Conservation (phyloP, 2,113 vertebrate species). For the Anhinga anhinga region DNA sequence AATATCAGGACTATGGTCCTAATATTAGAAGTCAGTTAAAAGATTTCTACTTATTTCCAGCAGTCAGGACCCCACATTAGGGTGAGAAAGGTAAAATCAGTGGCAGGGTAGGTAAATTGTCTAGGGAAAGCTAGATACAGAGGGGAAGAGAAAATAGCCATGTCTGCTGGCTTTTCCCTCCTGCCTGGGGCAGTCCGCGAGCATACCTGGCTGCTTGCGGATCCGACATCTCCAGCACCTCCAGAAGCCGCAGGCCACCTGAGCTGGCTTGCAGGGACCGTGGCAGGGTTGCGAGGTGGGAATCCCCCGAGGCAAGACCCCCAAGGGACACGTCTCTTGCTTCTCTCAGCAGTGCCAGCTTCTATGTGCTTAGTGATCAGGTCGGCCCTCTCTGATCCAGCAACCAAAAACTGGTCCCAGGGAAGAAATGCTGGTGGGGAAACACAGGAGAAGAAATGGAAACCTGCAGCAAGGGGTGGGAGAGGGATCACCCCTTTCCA, state of each 20-base stretch:
- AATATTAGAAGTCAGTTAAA: neutral
- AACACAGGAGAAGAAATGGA: neutral
- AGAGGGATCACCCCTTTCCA: neutral
- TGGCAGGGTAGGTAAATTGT: neutral
- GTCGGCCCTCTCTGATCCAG: neutral
- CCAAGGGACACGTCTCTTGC: fast-evolving
- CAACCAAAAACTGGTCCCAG: neutral
- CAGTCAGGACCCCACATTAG: neutral
- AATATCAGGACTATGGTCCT: neutral
- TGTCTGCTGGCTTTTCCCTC: neutral
- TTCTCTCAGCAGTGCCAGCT: neutral
- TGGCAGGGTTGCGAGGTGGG: neutral
- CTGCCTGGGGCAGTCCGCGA: neutral
- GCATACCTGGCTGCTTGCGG: neutral
- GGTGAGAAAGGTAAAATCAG: neutral
- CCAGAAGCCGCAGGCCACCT: neutral
- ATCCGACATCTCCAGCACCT: neutral
- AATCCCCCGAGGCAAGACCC: neutral
- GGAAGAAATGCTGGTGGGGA: neutral
- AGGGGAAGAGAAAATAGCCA: neutral
- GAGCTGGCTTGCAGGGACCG: neutral
- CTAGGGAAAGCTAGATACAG: neutral
- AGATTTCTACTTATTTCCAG: neutral
- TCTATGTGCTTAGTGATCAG: neutral
- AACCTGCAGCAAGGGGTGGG: neutral